Evolutionary conservation across 1,140 invertebrate species (phyloP).

Genomic region (Theocolax elegans): DNA sequence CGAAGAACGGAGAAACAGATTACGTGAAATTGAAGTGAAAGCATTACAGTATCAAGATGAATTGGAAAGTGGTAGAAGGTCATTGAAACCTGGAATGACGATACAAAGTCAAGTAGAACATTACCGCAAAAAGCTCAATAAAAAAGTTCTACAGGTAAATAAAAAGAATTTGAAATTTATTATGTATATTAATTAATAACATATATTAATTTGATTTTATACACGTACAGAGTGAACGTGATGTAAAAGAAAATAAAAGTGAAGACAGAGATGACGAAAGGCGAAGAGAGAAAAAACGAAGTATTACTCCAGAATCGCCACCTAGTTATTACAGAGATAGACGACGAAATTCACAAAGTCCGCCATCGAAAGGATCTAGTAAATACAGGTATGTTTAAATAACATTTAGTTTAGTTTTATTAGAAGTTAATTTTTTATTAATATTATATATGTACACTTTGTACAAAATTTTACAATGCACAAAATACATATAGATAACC

Average conservation of each 20-base stretch:
- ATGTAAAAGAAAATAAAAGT: slow-evolving; percentile 61
- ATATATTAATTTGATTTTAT: not conserved
- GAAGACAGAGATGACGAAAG: slow-evolving; percentile 63
- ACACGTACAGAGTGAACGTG: slow-evolving; percentile 58
- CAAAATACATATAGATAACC: no score
- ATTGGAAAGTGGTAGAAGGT: slow-evolving; percentile 85
- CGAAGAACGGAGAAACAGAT: slow-evolving; percentile 83
- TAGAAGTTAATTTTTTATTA: no score
- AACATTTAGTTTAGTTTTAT: no score
- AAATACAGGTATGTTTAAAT: slow-evolving; percentile 47
- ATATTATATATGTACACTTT: not conserved
- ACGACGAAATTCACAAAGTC: slow-evolving; percentile 57
- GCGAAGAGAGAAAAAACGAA: slow-evolving; percentile 61
- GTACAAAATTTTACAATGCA: not conserved
- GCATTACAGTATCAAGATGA: slow-evolving; percentile 97
- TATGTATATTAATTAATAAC: not conserved
- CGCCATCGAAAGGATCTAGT: slow-evolving; percentile 51
- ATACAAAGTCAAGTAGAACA: slow-evolving; percentile 88
- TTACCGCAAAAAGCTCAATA: slow-evolving; percentile 89
- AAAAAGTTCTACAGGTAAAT: slow-evolving; percentile 67
- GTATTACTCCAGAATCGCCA: slow-evolving; percentile 61
- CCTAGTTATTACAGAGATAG: slow-evolving; percentile 60
- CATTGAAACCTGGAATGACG: slow-evolving; percentile 81
- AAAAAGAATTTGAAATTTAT: not conserved
- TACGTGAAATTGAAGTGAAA: slow-evolving; percentile 94